Base-by-base conservation (phyloP, 2,888 invertebrate species). In the Chaetogeoica ovagalla region DNA sequence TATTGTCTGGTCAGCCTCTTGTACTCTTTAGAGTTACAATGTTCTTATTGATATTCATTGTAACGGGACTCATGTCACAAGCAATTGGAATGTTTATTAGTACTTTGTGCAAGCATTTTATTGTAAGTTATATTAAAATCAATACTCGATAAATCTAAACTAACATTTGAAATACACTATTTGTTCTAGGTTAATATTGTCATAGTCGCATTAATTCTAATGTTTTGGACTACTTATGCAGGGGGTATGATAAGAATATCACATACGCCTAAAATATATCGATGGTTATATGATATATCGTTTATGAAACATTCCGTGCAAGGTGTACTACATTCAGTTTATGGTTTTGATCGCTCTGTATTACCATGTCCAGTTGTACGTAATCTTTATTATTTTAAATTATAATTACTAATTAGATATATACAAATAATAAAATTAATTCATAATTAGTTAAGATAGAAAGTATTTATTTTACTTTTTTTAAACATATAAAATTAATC, bases 11-110 rank as follows among this genome's bases (percentile, higher is more conserved):
- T 30, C 97, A 97, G 85, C 94, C 96, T 0, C 85, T 88, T 21
- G 95, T 96, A 84, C 83, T 89, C 0, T 87, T 88, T 83, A 89
- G 97, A 81, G 91, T 97, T 85, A 85, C 89, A 13, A 88, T 91
- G 83, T 96, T 93, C 87, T 88, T 92, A 72, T 87, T 90, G 69
- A 91, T 94, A 84, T 90, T 93, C 59, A 88, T 94, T 13, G 87
- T 94, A 83, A 91, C 95, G 0, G 93, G 94, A 0, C 89, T 96
- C 70, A 94, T 96, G 13, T 92, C 95, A 15, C 94, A 97, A 86
- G 93, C 93, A 83, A 89, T 95, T 76, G 97, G 97, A 0, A 87
- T 96, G 11, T 88, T 96, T 2, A 91, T 96, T 82, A 97, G 97
- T 52, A 93, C 95, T 13, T 39, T 82, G 15, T 74, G 82, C n/a